Base-by-base conservation (phyloP, 2,113 vertebrate genomes). In the Alethe diademata region DNA sequence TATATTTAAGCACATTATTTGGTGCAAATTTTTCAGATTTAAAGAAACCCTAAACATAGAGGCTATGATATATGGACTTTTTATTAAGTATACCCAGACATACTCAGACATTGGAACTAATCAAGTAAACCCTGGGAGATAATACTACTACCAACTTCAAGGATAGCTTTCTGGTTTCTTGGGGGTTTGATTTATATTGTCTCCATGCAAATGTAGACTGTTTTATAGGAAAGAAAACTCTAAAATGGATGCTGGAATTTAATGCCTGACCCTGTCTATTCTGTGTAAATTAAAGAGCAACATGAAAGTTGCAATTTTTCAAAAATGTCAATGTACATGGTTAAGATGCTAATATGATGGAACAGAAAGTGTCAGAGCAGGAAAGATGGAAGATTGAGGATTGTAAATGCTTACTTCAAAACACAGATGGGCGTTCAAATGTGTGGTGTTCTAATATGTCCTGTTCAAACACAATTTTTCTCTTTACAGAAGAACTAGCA, bases 331-430 rank as follows among this genome's bases (percentile, higher is more conserved):
- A 4, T 62, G 50, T 66, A 31, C 14, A 53, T 86, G 90, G 60
- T 92, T 95, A 58, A 97, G 95, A 86, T 88, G n/a, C 8, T 95
- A 85, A 94, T 76, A 67, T 38, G 73, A 76, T 61, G 54, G 47
- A 96, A 38, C 47, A 75, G 47, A 70, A 88, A 90, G 61, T 5
- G 31, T 62, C 78, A 93, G 42, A 78, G 36, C 23, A 74, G 33
- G 28, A 48, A 79, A 81, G 20, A n/a, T 76, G 19, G 60, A 93
- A 78, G 25, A 71, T 25, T 25, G 31, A 88, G 6, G 3, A 28
- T 4, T 87, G 28, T 47, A 83, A 88, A 76, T 51, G 64, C 33
- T 43, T 43, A 40, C 48, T 92, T 85, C 20, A 62, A 78, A 93
- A 81, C 22, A 60, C 28, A 75, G 69, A 81, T 53, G 53, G 22